Percentiles rank a stretch among this genome's conserved stretches.
phyloP scores from a whole-genome alignment of 2,113 vertebrate genomes.

The Microcebus ravelobensis region DNA sequence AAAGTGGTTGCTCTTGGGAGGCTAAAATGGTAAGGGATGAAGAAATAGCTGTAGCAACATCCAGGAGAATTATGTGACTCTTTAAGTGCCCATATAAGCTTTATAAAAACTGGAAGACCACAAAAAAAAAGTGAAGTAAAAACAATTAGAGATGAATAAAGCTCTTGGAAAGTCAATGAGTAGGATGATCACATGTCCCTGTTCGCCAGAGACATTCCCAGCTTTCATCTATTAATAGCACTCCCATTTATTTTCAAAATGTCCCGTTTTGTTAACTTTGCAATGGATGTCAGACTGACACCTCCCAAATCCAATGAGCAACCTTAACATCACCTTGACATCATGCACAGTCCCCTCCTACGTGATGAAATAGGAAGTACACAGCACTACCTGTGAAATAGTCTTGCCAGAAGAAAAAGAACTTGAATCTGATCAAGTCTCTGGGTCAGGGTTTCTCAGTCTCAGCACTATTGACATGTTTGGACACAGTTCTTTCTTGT shows the following conservation, averaged over 20 bases:
- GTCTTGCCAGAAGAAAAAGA: not conserved
- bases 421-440: not conserved
- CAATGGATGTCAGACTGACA: not conserved
- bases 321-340: not conserved
- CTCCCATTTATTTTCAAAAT: not conserved
- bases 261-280: not conserved
- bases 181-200: not conserved
- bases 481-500: not conserved
- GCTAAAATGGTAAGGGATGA: not conserved
- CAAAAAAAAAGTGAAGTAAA: not conserved
- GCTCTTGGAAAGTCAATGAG: conserved; percentile 10
- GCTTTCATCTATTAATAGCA: not conserved
- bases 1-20: not conserved
- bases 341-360: not conserved
- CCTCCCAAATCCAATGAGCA: not conserved
- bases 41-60: not conserved
- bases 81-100: not conserved
- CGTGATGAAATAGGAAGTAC: not conserved
- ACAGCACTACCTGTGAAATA: not conserved
- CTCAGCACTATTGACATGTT: not conserved
- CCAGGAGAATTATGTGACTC: not conserved
- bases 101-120: not conserved
- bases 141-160: conserved; percentile 30
- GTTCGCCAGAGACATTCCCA: not conserved
- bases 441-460: not conserved